These are phyloP conservation scores for Elmis aenea DNA, from an alignment of 2,888 invertebrate genomes.

Conservation along the genomic window DNA sequence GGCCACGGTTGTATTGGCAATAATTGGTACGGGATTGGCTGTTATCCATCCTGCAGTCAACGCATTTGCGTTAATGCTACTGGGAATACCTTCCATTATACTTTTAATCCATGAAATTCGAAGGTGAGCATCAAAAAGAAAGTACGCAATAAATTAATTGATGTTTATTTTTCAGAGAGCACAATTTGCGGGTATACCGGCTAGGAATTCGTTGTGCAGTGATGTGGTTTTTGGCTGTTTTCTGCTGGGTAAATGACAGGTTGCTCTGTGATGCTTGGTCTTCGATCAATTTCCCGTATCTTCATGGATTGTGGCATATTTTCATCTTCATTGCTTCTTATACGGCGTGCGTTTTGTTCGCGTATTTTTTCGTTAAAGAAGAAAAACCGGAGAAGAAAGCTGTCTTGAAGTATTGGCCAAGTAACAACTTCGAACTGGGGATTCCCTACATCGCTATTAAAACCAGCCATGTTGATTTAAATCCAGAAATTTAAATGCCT, in stretches of 20 bases:
- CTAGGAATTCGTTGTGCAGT: slow-evolving; percentile 66
- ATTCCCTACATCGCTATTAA: slow-evolving; percentile 69
- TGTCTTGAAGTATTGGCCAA: slow-evolving; percentile 70
- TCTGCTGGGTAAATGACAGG: slow-evolving; percentile 74
- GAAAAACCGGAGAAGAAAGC: slow-evolving; percentile 68
- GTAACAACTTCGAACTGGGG: slow-evolving; percentile 70
- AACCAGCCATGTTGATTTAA: slow-evolving; percentile 21
- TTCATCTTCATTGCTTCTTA: slow-evolving; percentile 76
- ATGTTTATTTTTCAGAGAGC: slow-evolving; percentile 7
- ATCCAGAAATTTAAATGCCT: slow-evolving; percentile 18
- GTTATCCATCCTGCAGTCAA: slow-evolving; percentile 75
- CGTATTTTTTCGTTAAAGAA: slow-evolving; percentile 70
- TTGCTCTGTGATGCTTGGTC: slow-evolving; percentile 77
- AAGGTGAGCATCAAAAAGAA: slow-evolving; percentile 49
- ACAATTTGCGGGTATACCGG: slow-evolving; percentile 50
- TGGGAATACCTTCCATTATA: slow-evolving; percentile 64
- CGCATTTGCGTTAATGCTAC: slow-evolving; percentile 74
- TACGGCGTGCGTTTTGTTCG: slow-evolving; percentile 70
- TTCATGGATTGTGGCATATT: slow-evolving; percentile 80
- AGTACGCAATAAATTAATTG: slow-evolving; percentile 4
- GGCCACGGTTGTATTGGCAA: slow-evolving; percentile 54
- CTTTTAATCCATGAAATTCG: slow-evolving; percentile 64
- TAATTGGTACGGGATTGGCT: slow-evolving; percentile 63
- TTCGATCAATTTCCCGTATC: slow-evolving; percentile 71
- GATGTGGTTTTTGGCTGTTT: slow-evolving; percentile 64